Evolutionary conservation across 2,113 vertebrate species (phyloP).

Genomic region (Odontophorus gujanensis): DNA sequence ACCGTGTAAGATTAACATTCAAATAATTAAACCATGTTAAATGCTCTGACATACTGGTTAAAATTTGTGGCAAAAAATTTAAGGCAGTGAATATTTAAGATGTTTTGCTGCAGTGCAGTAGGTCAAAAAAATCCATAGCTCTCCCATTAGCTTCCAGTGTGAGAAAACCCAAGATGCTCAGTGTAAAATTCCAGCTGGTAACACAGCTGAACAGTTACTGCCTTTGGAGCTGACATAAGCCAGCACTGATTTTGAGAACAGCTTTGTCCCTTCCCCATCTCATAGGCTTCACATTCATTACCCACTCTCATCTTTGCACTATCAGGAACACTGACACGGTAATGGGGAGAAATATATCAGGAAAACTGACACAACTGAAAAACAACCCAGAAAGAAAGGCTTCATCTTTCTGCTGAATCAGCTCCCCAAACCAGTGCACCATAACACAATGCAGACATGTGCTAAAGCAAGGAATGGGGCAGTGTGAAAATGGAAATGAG

Average conservation of each 20-base stretch:
- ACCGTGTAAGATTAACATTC: neutral
- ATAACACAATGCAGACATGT: neutral
- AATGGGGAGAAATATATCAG: neutral
- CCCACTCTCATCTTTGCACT: neutral
- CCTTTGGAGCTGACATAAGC: neutral
- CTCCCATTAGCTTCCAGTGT: neutral
- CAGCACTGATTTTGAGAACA: neutral
- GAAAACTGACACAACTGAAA: neutral
- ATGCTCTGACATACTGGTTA: neutral
- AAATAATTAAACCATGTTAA: neutral
- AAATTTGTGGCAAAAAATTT: neutral
- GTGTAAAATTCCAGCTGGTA: neutral
- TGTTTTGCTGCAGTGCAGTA: neutral
- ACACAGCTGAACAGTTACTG: neutral
- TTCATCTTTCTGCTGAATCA: neutral
- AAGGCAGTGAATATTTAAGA: neutral
- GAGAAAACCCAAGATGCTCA: neutral
- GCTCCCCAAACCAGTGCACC: neutral
- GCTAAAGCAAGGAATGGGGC: neutral
- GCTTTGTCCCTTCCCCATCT: neutral
- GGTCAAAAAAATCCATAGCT: neutral
- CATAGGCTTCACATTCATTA: neutral
- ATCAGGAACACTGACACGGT: neutral
- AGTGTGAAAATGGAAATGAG: constrained; percentile 33
- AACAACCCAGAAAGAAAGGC: neutral